Evolutionary conservation across 2,113 vertebrate species (phyloP), one percentile per base, ranked within the genome.

Genomic region (Castor canadensis): DNA sequence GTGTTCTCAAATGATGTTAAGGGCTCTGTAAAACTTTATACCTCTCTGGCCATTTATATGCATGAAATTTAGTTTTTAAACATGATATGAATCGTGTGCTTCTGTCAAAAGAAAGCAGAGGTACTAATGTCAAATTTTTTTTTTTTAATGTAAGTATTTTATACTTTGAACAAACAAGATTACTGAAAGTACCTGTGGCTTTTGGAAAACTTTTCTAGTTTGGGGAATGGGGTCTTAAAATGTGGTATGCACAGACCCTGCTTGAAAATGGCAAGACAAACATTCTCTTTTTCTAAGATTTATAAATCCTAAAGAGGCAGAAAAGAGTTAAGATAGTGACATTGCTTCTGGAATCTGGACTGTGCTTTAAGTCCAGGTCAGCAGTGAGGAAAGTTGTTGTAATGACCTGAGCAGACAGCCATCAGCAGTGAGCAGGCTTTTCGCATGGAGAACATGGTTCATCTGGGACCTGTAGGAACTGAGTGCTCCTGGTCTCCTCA

Each of bases 1-100:
- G 72, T 96, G 97, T 97, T 91, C 88, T 97, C 88, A 92, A 82
- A 94, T 96, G 92, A 96, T 92, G 91, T 84, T 66, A 97, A 97
- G 97, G 96, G 81, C 92, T 98, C 6, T 97, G 89, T 91, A 87
- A 95, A 94, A 96, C 83, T 97, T 96, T 95, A 95, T 60, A 26
- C 90, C 85, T 96, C 96, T 97, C 89, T 96, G 93, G 89, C 58
- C 73, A 52, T 87, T 87, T 58, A 35, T 96, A 82, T 94, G 97
- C 97, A 96, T 97, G 97, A 93, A 47, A 71, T 88, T 95, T 80
- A 19, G 71, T 85, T 90, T 97, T 85, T 95, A 60, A 93, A 82
- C 77, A 76, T 79, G 93, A 56, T 91, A 17, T 87, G 81, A 95
- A 93, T 95, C 0, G 7, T 84, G 58, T 89, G 87, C 93, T 96